Base-by-base conservation (phyloP, 2,113 vertebrate genomes). In the Leptocoma aspasia region DNA sequence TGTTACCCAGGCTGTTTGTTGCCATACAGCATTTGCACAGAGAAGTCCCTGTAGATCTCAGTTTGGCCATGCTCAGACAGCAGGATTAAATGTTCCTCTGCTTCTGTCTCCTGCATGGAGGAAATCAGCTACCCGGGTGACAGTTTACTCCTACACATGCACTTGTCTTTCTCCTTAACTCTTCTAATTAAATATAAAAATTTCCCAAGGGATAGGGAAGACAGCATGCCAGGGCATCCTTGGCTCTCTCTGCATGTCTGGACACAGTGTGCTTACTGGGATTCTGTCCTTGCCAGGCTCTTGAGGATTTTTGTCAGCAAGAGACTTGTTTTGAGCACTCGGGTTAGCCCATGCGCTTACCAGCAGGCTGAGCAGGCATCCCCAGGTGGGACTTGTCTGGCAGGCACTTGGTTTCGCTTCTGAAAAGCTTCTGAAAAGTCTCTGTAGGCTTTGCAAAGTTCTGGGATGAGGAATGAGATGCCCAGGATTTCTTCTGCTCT, bases 1-100 rank as follows among this genome's bases (percentile, higher is more conserved):
- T 94, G 89, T 95, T 96, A 92, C 89, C 54, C 92, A 65, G 82
- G 83, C 93, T 94, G 94, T 81, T 94, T 65, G 83, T 75, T 61
- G 35, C 86, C 31, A 4, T 68, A 76, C 39, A 8, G 96, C 92
- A 44, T 93, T 95, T 95, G 92, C 90, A 95, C 86, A 89, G 93
- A 88, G 89, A 79, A 73, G 93, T 81, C 92, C 84, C 94, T 95
- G 92, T 82, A 94, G 95, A 89, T 85, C 89, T 96, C 60, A 45
- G 28, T 93, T 90, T 94, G 91, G 66, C 83, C 65, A 41, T 52
- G 69, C 78, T 95, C 90, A 96, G 94, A 60, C 87, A 89, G 90
- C 81, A 79, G 81, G 90, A 97, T 96, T 95, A 96, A 97, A 92
- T 96, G 94, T 96, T 95, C 93, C 39, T 91, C 83, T 92, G 56